Base-by-base conservation (phyloP, 2,113 vertebrate species). In the Psettodes erumei region DNA sequence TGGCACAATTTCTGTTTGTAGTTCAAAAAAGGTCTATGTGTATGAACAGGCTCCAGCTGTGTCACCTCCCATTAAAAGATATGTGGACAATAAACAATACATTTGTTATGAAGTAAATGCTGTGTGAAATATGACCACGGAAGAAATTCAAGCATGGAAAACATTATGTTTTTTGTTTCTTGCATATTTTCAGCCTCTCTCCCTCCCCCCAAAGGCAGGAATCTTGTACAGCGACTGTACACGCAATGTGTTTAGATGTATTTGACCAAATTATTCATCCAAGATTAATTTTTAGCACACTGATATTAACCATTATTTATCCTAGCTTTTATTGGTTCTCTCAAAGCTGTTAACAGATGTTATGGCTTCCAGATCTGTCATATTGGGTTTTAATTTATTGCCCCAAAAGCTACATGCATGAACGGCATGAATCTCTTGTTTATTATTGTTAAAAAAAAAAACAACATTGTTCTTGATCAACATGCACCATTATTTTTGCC, bases 391-490 rank as follows among this genome's bases (percentile, higher is more conserved):
- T 53, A 63, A 63, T 80, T 79, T 81, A 58, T 47, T 19, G 54
- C 77, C 78, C 68, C 54, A 70, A 73, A 65, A 85, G 76, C 78
- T 86, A 76, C 79, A 86, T 58, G 40, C 70, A 86, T 79, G 67
- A 81, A 75, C 64, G n/a, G n/a, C n/a, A n/a, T n/a, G n/a, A n/a
- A n/a, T n/a, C n/a, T n/a, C 32, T 72, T 76, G 55, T 79, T 86
- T 82, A 25, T 51, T 23, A 56, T 35, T 40, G 56, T 84, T 64
- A 43, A 71, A 18, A n/a, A n/a, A n/a, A n/a, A n/a, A n/a, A n/a
- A n/a, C n/a, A n/a, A 27, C 45, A 3, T 55, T 76, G 62, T 72
- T 76, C 38, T 50, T 53, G 55, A 69, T 75, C 61, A 66, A 59
- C 35, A 68, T 62, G 54, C 77, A 63, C 56, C 75, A 50, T 78